Percentiles rank a stretch among this genome's conserved stretches.
These are phyloP conservation scores for Gryllus bimaculatus DNA, from an alignment of 1,140 invertebrate species.

Conservation along the genomic window DNA sequence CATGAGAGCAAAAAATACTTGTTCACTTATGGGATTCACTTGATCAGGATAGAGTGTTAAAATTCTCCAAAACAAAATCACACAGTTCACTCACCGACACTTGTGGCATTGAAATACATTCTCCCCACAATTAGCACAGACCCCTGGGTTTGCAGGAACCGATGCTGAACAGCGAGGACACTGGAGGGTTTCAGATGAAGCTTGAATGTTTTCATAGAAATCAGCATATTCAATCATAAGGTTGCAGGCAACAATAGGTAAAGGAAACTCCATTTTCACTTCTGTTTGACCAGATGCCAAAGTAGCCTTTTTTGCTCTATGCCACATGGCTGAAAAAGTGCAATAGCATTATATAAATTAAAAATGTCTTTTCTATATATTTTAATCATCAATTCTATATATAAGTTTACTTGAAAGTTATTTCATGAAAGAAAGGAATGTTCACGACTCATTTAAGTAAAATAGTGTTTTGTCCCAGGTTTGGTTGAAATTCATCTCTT, in stretches of 20 bases:
- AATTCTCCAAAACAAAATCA: neutral
- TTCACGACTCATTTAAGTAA: too few relatives aligned
- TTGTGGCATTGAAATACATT: conserved; percentile 99
- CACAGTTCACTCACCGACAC: conserved; percentile 55
- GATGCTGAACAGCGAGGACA: conserved; percentile 93
- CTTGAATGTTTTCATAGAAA: conserved; percentile 87
- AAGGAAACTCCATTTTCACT: conserved; percentile 89
- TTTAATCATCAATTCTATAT: neutral
- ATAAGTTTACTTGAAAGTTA: neutral
- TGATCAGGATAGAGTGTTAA: too few relatives aligned
- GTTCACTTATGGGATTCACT: too few relatives aligned
- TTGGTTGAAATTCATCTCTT: too few relatives aligned
- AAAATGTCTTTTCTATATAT: too few relatives aligned
- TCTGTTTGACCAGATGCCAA: conserved; percentile 88
- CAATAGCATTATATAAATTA: neutral
- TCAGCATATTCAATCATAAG: conserved; percentile 98
- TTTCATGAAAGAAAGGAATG: neutral
- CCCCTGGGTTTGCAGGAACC: conserved; percentile 92
- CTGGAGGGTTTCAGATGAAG: conserved; percentile 80
- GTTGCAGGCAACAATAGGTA: conserved; percentile 95
- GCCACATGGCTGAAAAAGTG: conserved; percentile 67
- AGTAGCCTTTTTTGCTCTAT: conserved; percentile 86
- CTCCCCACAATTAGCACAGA: conserved; percentile 95
- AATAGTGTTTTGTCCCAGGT: too few relatives aligned
- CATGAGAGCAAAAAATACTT: too few relatives aligned